Evolutionary conservation across 2,113 vertebrate species (phyloP).

Genomic region (Symphodus melops): DNA sequence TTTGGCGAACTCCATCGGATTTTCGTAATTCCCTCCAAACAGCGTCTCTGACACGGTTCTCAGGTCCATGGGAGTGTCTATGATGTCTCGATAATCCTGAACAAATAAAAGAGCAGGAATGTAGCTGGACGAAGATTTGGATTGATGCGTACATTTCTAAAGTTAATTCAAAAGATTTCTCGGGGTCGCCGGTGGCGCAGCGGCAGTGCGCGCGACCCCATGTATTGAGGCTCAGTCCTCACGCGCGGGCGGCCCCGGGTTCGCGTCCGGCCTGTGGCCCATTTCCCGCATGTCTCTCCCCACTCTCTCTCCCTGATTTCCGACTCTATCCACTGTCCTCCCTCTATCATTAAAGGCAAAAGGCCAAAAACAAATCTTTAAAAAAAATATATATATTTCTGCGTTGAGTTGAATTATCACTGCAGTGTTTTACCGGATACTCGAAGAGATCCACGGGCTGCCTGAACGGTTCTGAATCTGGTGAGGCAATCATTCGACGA

Average conservation of each 20-base stretch:
- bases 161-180: neutral
- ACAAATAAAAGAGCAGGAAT: neutral
- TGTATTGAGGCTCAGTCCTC: too few species aligned
- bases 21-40: constrained; percentile 90
- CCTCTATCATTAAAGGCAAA: too few species aligned
- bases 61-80: constrained; percentile 97
- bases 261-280: too few species aligned
- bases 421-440: constrained; percentile 85
- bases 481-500: constrained; percentile 89
- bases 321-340: too few species aligned
- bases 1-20: constrained; percentile 95
- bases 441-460: constrained; percentile 91
- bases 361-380: too few species aligned
- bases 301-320: too few species aligned
- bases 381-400: too few species aligned
- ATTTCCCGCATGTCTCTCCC: too few species aligned
- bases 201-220: too few species aligned
- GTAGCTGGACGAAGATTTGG: neutral
- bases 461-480: constrained; percentile 93
- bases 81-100: constrained; percentile 93
- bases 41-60: constrained; percentile 94
- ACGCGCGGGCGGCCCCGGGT: too few species aligned
- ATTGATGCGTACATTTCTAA: neutral
- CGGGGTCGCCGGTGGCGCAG: too few species aligned
- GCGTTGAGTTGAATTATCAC: neutral